A percentile compares a stretch with the other conserved stretches of the same genome.
phyloP scores from a whole-genome alignment of 2,797 vertebrate genomes.

The Eulemur rubriventer region DNA sequence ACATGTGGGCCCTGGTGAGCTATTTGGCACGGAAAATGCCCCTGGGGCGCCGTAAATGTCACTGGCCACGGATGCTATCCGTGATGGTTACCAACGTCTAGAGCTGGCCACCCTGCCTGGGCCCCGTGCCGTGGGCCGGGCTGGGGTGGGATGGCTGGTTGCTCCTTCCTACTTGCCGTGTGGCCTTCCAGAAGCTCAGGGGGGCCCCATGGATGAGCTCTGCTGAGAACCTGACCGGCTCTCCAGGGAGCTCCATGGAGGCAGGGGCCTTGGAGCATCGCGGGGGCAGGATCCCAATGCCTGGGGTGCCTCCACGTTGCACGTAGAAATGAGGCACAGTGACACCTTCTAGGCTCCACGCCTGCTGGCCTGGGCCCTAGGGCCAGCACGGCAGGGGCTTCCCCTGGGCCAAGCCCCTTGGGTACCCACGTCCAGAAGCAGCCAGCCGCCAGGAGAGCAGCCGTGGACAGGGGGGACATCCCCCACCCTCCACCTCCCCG shows the following conservation, averaged over 20 bases:
- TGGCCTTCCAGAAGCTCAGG: neutral
- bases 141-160: no score
- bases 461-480: neutral
- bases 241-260: neutral
- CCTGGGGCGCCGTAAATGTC: conserved; percentile 31
- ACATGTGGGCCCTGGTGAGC: neutral
- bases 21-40: neutral
- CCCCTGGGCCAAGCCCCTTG: neutral
- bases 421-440: no score
- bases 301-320: neutral
- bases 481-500: rapidly evolving
- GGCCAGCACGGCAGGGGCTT: neutral
- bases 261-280: neutral
- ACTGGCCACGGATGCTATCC: neutral
- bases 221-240: neutral
- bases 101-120: neutral
- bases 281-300: neutral
- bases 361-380: neutral
- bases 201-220: neutral
- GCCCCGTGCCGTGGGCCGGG: neutral
- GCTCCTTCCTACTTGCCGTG: neutral
- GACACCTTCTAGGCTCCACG: neutral
- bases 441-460: neutral
- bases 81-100: neutral
- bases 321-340: neutral